Percentiles rank a stretch among this genome's conserved stretches.
Conservation (phyloP, 2,888 invertebrate genomes). For the Uropetala carovei region DNA sequence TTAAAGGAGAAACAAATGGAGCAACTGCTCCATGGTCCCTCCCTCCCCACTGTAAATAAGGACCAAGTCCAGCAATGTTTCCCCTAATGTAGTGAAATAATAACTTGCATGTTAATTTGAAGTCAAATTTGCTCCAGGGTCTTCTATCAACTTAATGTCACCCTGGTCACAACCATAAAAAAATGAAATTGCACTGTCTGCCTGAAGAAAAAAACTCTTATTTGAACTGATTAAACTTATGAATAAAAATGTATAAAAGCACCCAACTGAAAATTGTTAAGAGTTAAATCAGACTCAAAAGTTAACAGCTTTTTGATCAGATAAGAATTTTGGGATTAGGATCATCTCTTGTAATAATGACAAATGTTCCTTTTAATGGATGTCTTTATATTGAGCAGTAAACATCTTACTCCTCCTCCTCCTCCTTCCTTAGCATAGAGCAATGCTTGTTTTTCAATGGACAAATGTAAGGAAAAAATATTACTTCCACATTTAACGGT, state of each 20-base stretch:
- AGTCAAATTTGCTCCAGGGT: too few species aligned
- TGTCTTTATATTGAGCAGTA: conserved; percentile 64
- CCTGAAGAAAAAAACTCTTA: too few species aligned
- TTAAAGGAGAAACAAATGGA: too few species aligned
- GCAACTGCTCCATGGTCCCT: too few species aligned
- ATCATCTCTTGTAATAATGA: neutral
- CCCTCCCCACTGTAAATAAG: too few species aligned
- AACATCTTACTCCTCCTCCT: conserved; percentile 36
- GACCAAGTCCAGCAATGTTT: too few species aligned
- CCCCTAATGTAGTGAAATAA: too few species aligned
- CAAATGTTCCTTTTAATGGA: conserved; percentile 25
- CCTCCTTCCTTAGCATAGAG: conserved; percentile 53
- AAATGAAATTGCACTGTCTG: too few species aligned
- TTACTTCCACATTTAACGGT: conserved; percentile 53
- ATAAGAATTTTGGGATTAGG: neutral
- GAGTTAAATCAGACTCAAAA: neutral
- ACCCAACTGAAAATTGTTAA: neutral
- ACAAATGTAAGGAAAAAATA: conserved; percentile 62
- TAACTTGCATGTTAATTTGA: too few species aligned
- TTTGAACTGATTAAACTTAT: neutral
- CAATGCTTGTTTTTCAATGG: conserved; percentile 53
- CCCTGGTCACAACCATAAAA: too few species aligned
- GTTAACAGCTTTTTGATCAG: neutral
- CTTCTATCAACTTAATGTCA: too few species aligned
- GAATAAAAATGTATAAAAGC: neutral